Evolutionary conservation across 2,113 vertebrate genomes (phyloP).

Genomic region (Callionymus lyra): DNA sequence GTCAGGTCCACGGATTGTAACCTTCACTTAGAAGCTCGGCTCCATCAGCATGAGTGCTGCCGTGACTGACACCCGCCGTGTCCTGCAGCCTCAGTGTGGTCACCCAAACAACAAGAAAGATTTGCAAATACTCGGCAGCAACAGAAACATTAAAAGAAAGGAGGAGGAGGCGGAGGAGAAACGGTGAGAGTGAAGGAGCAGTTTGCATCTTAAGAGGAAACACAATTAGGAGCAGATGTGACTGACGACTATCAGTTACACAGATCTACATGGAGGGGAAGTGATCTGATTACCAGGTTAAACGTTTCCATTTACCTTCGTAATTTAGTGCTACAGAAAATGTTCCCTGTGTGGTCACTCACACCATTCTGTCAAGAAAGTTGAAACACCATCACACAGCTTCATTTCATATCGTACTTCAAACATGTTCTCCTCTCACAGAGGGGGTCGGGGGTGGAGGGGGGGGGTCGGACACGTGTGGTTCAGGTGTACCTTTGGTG

Average conservation of each 20-base stretch:
- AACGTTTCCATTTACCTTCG: constrained; percentile 51
- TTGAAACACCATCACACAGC: constrained; percentile 40
- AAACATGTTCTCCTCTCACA: background rate
- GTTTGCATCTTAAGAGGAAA: constrained; percentile 34
- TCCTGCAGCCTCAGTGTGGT: constrained; percentile 1
- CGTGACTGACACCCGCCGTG: constrained; percentile 10
- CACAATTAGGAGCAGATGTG: constrained; percentile 34
- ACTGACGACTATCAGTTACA: constrained; percentile 24
- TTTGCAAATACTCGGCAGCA: constrained; percentile 48
- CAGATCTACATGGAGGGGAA: constrained; percentile 25
- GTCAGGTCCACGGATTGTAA: constrained; percentile 16
- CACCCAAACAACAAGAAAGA: constrained; percentile 20
- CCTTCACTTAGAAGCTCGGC: constrained; percentile 8
- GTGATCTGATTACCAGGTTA: constrained; percentile 34
- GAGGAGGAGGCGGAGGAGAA: constrained; percentile 2
- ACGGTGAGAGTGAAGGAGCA: constrained; percentile 17
- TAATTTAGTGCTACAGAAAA: constrained; percentile 54
- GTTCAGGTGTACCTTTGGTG: constrained; percentile 80
- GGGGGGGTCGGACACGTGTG: no score
- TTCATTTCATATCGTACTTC: constrained; percentile 22
- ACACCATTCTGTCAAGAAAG: constrained; percentile 54
- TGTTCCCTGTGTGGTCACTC: constrained; percentile 50
- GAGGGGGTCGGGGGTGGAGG: background rate
- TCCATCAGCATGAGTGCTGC: background rate
- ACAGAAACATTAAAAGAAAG: constrained; percentile 9